Conservation (phyloP, 2,797 vertebrate genomes). For the Eospalax fontanierii region DNA sequence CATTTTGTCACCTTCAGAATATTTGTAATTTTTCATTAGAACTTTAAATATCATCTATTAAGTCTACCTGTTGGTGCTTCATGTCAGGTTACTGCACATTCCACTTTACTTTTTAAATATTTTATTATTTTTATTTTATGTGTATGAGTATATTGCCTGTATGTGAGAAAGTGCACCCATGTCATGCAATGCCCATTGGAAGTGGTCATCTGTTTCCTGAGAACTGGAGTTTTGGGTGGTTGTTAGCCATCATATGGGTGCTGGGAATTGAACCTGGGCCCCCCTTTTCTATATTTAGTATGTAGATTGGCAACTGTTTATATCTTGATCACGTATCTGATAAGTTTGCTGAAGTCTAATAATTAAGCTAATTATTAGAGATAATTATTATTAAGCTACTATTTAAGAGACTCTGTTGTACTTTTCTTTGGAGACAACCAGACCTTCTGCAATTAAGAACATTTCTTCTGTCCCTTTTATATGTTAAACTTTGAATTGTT, state of each 20-base stretch:
- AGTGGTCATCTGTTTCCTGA: no score
- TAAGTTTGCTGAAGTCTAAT: not conserved
- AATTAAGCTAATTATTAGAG: no score
- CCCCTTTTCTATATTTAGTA: not conserved
- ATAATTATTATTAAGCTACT: no score
- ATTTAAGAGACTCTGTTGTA: not conserved
- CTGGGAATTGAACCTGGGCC: no score
- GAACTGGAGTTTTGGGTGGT: no score
- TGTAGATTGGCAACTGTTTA: slow-evolving; percentile 2
- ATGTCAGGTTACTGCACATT: not conserved
- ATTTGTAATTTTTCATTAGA: slow-evolving; percentile 5
- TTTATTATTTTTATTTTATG: no score
- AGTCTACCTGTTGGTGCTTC: not conserved
- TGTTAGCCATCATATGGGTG: no score
- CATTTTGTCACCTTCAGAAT: slow-evolving; percentile 27
- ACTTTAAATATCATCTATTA: not conserved
- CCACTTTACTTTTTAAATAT: no score
- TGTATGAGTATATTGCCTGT: no score
- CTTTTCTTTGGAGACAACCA: not conserved
- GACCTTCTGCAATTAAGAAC: not conserved
- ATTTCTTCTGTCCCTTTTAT: not conserved
- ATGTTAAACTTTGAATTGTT: slow-evolving; percentile 1
- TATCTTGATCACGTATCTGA: not conserved
- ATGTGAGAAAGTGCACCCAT: no score
- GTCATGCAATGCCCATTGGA: no score